Base-by-base conservation (phyloP, 2,113 vertebrate species). In the Proterorhinus semilunaris region DNA sequence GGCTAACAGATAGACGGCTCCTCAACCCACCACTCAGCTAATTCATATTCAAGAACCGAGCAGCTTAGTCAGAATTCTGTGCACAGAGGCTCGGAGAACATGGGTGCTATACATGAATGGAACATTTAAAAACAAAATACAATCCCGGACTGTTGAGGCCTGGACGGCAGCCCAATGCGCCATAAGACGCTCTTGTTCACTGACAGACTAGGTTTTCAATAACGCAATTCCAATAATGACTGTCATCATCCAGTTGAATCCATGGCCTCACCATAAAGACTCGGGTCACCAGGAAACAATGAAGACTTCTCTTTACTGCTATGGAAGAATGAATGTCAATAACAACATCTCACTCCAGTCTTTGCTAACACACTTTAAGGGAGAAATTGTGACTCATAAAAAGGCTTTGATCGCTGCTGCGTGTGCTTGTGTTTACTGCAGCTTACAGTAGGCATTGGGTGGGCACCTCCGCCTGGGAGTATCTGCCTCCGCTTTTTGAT, bases 91-190 rank as follows among this genome's bases (percentile, higher is more conserved):
- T 83, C 63, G 86, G 69, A 82, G 83, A 89, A 89, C 90, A 91
- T 91, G 90, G 84, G 75, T 87, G 86, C 74, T 85, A 90, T 87
- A 87, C 83, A 89, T 91, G 87, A 91, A 91, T 88, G 85, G 89
- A 89, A 91, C 87, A 89, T 91, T 91, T 89, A 84, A 90, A 90
- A 90, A 89, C 79, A 83, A 90, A 91, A 91, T 84, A 91, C 88
- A 91, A 89, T 89, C 86, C 83, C 71, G 84, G 85, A 83, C 86
- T 91, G 90, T 90, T 90, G 81, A 75, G 72, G 72, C 59, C 84
- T 91, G 90, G 90, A 87, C 9, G 65, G 74, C 61, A 51, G 90
- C 88, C 90, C 83, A 84, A 87, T 76, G 77, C 69, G 81, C 86
- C 86, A 91, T 88, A 89, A 89, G 85, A 86, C 83, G 67, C 72